Conservation (phyloP, 2,888 invertebrate genomes). For the Tinea semifulvella region DNA sequence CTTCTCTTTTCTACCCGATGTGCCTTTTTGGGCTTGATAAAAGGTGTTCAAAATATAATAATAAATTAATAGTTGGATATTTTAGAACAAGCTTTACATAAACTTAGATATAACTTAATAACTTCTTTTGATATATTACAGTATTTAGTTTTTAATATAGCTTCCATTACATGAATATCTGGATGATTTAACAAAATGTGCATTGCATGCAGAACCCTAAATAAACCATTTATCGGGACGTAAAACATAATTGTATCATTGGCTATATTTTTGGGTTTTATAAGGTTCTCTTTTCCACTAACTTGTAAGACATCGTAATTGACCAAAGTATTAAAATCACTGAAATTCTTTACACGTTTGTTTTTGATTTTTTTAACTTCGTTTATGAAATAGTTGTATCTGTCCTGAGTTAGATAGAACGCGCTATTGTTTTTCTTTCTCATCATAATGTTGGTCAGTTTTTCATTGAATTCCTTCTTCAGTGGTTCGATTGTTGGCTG, state of each 20-base stretch:
- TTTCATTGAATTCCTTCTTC: constrained; percentile 39
- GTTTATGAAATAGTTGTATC: constrained; percentile 39
- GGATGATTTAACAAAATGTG: constrained; percentile 45
- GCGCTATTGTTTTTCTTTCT: constrained; percentile 34
- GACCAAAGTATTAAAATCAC: constrained; percentile 42
- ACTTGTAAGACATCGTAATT: constrained; percentile 39
- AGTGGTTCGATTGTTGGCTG: constrained; percentile 28
- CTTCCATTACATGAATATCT: constrained; percentile 34
- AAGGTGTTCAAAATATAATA: too few species aligned
- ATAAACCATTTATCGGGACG: constrained; percentile 37
- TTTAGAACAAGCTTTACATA: constrained; percentile 33
- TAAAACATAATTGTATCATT: constrained; percentile 36
- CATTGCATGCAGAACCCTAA: constrained; percentile 44
- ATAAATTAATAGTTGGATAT: too few species aligned
- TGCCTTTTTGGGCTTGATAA: too few species aligned
- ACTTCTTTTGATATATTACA: constrained; percentile 50
- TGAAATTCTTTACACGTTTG: constrained; percentile 33
- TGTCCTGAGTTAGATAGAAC: constrained; percentile 30
- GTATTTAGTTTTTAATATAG: constrained; percentile 41
- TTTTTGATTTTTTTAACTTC: constrained; percentile 37
- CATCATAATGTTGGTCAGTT: constrained; percentile 22
- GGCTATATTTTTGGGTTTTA: constrained; percentile 32
- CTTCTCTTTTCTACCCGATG: too few species aligned
- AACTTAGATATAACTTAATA: constrained; percentile 41
- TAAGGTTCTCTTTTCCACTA: constrained; percentile 32